Conservation (phyloP, 2,888 invertebrate species). For the Steromphala cineraria region DNA sequence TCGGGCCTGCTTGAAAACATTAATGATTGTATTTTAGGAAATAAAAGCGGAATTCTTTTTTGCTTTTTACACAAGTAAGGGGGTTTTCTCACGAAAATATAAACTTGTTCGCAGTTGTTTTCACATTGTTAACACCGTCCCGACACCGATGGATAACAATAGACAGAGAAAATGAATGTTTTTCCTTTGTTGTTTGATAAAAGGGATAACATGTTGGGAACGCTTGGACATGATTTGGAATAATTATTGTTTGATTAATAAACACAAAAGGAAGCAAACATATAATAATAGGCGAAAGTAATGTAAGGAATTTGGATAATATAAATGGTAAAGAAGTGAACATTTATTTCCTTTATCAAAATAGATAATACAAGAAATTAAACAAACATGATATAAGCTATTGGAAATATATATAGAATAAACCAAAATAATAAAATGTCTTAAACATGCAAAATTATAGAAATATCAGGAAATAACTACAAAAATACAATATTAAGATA, state of each 20-base stretch:
- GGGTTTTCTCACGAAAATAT: constrained; percentile 6
- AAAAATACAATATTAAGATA: too few species aligned
- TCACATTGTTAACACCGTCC: background rate
- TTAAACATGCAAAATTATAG: too few species aligned
- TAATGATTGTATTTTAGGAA: background rate
- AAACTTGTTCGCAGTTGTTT: constrained; percentile 18
- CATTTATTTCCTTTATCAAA: too few species aligned
- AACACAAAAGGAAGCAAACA: background rate
- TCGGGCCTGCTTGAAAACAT: background rate
- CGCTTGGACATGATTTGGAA: background rate
- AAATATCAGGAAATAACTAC: too few species aligned
- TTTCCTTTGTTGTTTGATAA: too few species aligned
- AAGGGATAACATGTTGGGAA: too few species aligned
- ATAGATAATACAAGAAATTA: too few species aligned
- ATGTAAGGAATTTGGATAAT: too few species aligned
- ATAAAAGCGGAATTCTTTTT: constrained; percentile 7
- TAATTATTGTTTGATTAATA: background rate
- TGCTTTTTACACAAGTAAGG: background rate
- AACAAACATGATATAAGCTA: too few species aligned
- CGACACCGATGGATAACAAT: background rate
- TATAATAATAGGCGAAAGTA: background rate
- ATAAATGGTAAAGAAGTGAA: too few species aligned
- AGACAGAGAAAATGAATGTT: background rate
- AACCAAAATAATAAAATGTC: too few species aligned
- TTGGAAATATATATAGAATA: too few species aligned